Evolutionary conservation across 92 coral and sea anemone genomes (phyloP).

Genomic region (Muricea muricata): DNA sequence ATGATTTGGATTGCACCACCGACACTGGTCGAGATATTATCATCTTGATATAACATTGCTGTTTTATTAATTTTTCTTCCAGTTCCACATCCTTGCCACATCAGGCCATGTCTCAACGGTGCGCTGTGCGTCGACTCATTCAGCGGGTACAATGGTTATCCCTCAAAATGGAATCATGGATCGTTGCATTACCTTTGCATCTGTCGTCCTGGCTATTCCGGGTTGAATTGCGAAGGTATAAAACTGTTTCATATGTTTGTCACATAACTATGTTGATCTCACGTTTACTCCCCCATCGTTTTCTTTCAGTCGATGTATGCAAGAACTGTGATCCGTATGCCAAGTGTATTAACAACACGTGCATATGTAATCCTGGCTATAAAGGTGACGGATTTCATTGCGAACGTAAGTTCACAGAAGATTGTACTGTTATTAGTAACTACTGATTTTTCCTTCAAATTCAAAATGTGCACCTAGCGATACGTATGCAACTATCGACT

Average conservation of each 20-base stretch:
- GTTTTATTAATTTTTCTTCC: too few species aligned
- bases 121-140: constrained; percentile 87
- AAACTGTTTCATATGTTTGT: not conserved
- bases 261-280: too few species aligned
- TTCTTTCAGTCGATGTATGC: constrained; percentile 82
- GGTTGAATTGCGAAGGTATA: constrained; percentile 93
- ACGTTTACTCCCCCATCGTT: not conserved
- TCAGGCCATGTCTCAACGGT: constrained; percentile 83
- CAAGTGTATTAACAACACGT: constrained; percentile 79
- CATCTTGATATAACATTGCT: too few species aligned
- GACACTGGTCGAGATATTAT: too few species aligned
- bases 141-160: constrained; percentile 90
- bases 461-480: too few species aligned
- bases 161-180: constrained; percentile 82
- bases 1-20: too few species aligned
- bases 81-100: constrained; percentile 94
- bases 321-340: constrained; percentile 82
- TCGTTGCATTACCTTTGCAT: constrained; percentile 88
- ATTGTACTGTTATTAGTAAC: not conserved
- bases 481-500: too few species aligned
- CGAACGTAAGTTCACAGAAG: constrained; percentile 61
- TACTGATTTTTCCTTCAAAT: too few species aligned
- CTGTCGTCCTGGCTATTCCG: constrained; percentile 83
- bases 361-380: constrained; percentile 86
- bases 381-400: constrained; percentile 94